phyloP scores from a whole-genome alignment of 2,797 vertebrate genomes.

The Phrynocephalus vlangalii region DNA sequence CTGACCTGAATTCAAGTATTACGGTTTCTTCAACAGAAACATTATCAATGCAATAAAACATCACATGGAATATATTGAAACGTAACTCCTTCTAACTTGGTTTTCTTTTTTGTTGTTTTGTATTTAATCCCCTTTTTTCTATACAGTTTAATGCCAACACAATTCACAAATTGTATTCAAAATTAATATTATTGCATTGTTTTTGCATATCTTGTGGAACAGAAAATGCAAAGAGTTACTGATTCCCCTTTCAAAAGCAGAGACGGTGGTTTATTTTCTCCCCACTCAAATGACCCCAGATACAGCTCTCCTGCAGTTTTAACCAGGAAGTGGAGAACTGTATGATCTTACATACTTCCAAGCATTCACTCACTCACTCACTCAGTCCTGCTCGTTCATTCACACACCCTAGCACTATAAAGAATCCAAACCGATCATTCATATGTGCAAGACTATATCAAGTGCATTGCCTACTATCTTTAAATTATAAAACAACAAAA shows the following conservation, averaged over 20 bases:
- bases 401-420: slow-evolving; percentile 56
- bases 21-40: slow-evolving; percentile 91
- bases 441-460: slow-evolving; percentile 73
- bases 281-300: slow-evolving; percentile 73
- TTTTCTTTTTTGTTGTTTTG: slow-evolving; percentile 34
- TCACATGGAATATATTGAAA: slow-evolving; percentile 82
- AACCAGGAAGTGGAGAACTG: slow-evolving; percentile 66
- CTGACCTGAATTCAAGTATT: slow-evolving; percentile 98
- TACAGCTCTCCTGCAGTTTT: slow-evolving; percentile 67
- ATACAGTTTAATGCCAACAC: slow-evolving; percentile 84
- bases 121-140: slow-evolving; percentile 68
- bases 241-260: slow-evolving; percentile 81
- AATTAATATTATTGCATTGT: slow-evolving; percentile 98
- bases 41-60: slow-evolving; percentile 89
- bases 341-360: slow-evolving; percentile 65
- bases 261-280: slow-evolving; percentile 78
- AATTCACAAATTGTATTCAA: slow-evolving; percentile 86
- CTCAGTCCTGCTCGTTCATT: slow-evolving; percentile 68
- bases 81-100: slow-evolving; percentile 73
- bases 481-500: slow-evolving; percentile 74
- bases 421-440: slow-evolving; percentile 72
- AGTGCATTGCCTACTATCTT: slow-evolving; percentile 75
- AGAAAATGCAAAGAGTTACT: slow-evolving; percentile 84
- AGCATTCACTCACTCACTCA: slow-evolving; percentile 38
- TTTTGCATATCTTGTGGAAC: slow-evolving; percentile 99